phyloP scores from a whole-genome alignment of 2,797 vertebrate species.

The Sebastes itinus region DNA sequence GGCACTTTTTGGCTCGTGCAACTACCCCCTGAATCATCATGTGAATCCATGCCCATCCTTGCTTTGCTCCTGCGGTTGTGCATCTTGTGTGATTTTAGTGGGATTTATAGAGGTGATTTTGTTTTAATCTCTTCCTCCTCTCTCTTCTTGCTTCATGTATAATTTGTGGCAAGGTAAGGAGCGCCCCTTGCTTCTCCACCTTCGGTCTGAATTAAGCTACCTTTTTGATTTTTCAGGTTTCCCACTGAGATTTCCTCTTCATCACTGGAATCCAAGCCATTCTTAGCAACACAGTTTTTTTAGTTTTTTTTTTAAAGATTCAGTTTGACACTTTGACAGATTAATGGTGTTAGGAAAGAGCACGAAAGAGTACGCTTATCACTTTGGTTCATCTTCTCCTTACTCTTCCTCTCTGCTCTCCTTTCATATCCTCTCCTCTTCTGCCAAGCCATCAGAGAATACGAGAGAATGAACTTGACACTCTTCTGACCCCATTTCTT shows the following conservation, averaged over 20 bases:
- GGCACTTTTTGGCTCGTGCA: neutral
- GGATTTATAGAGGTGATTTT: constrained; percentile 22
- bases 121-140: constrained; percentile 80
- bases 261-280: constrained; percentile 11
- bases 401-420: constrained; percentile 12
- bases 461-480: constrained; percentile 41
- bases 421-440: constrained; percentile 29
- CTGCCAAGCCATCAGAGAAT: constrained; percentile 37
- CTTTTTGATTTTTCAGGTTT: constrained; percentile 59
- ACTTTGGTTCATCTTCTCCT: neutral
- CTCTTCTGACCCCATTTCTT: constrained; percentile 59
- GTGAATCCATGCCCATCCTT: constrained; percentile 52
- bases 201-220: constrained; percentile 39
- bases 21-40: neutral
- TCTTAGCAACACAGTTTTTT: neutral
- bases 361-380: neutral
- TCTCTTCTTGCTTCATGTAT: constrained; percentile 81
- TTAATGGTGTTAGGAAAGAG: constrained; percentile 13
- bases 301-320: constrained; percentile 2
- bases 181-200: constrained; percentile 57
- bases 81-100: constrained; percentile 51
- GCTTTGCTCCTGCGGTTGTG: constrained; percentile 60
- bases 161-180: constrained; percentile 85
- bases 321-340: neutral
- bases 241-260: constrained; percentile 10